These are phyloP conservation scores for Ochropacha duplaris DNA, from an alignment of 2,888 invertebrate genomes.

Conservation along the genomic window DNA sequence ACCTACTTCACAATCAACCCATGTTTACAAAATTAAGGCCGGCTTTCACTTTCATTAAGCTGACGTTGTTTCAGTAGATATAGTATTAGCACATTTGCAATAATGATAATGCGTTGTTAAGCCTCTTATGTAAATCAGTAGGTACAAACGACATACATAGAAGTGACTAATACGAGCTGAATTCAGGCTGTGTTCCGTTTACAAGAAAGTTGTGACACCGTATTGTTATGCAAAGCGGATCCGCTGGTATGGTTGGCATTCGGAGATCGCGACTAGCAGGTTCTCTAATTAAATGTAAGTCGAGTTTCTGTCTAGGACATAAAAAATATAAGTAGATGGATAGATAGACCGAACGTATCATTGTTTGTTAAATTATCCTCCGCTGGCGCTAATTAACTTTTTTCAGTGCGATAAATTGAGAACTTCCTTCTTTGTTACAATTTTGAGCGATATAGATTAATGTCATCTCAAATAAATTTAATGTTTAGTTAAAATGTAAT, in stretches of 20 bases:
- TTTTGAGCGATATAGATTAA: too few relatives aligned
- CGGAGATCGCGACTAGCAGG: background rate
- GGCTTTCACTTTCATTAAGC: constrained; percentile 38
- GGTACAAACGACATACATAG: constrained; percentile 37
- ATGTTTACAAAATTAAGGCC: constrained; percentile 28
- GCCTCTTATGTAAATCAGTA: constrained; percentile 60
- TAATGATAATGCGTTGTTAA: constrained; percentile 48
- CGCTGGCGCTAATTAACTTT: too few relatives aligned
- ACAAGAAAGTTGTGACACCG: constrained; percentile 55
- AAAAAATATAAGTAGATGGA: too few relatives aligned
- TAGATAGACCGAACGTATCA: too few relatives aligned
- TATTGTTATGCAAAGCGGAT: constrained; percentile 74
- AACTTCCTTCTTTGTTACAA: too few relatives aligned
- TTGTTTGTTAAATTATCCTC: too few relatives aligned
- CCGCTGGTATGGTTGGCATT: constrained; percentile 22
- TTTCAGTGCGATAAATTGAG: too few relatives aligned
- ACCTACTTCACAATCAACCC: constrained; percentile 4
- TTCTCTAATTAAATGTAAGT: background rate
- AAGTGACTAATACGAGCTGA: constrained; percentile 64
- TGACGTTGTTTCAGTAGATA: constrained; percentile 11
- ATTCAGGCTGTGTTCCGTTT: constrained; percentile 58
- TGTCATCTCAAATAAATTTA: too few relatives aligned
- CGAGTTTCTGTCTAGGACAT: background rate
- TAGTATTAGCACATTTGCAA: constrained; percentile 38
- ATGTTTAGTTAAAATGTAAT: too few relatives aligned